phyloP scores from a whole-genome alignment of 1,140 invertebrate species.

The Drosophila seguyi region DNA sequence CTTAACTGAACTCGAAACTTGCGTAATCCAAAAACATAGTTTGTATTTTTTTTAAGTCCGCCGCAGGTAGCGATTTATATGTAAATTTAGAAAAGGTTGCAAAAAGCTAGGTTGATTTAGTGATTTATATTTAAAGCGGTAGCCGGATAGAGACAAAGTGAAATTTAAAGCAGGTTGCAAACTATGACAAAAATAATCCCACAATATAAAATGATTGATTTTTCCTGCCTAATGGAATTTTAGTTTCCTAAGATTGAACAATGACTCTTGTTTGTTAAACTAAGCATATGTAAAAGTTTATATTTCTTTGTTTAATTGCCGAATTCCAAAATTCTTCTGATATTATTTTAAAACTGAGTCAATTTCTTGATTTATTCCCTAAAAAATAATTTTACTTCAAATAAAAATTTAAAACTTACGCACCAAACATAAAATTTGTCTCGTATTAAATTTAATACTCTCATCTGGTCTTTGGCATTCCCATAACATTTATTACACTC shows the following conservation, averaged over 20 bases:
- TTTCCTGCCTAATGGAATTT: background rate
- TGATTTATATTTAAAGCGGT: constrained; percentile 37
- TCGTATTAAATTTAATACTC: constrained; percentile 2
- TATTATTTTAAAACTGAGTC: background rate
- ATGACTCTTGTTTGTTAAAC: background rate
- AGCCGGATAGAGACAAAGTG: constrained; percentile 15
- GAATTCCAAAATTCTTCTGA: background rate
- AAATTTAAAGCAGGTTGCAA: constrained; percentile 11
- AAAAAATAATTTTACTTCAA: background rate
- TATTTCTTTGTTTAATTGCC: background rate
- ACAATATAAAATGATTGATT: background rate
- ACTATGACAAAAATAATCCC: background rate
- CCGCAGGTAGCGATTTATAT: constrained; percentile 53
- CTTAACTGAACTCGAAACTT: constrained; percentile 20
- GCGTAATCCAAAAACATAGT: constrained; percentile 37
- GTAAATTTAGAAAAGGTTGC: constrained; percentile 54
- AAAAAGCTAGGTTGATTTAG: constrained; percentile 44
- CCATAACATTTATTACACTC: constrained; percentile 2
- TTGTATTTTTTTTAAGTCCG: background rate
- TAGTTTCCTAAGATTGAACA: background rate
- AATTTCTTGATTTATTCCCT: background rate
- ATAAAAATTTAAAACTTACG: background rate
- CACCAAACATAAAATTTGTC: background rate
- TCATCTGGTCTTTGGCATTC: background rate
- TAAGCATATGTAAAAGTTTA: background rate